Evolutionary conservation across 2,113 vertebrate genomes (phyloP).

Genomic region (Ancistrus triradiatus): DNA sequence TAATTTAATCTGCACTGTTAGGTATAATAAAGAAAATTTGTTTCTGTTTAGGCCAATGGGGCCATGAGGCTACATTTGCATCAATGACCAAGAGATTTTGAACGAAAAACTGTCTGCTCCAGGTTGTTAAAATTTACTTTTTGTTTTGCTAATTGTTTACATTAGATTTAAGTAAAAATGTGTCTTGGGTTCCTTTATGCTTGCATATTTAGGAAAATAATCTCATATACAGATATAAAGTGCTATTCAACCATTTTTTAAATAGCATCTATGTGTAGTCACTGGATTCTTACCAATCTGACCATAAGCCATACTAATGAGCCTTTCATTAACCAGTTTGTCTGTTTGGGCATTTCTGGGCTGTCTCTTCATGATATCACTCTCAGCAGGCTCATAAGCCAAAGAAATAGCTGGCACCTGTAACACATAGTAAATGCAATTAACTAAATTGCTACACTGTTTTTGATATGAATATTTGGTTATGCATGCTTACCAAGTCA

Average conservation of each 20-base stretch:
- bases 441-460: too few species aligned
- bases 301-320: conserved; percentile 92
- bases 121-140: too few species aligned
- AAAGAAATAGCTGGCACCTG: conserved; percentile 91
- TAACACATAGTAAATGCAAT: background rate
- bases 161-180: too few species aligned
- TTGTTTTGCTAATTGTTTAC: too few species aligned
- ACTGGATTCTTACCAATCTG: conserved; percentile 75
- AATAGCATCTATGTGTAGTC: background rate
- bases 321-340: conserved; percentile 86
- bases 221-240: background rate
- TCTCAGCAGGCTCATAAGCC: conserved; percentile 89
- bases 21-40: too few species aligned
- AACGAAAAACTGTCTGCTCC: too few species aligned
- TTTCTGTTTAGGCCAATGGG: too few species aligned
- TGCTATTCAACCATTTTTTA: too few species aligned
- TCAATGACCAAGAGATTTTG: too few species aligned
- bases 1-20: too few species aligned
- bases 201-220: background rate
- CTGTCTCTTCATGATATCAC: conserved; percentile 95
- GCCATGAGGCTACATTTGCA: too few species aligned
- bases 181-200: too few species aligned
- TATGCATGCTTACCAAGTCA: conserved; percentile 78
- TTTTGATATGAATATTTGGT: background rate
- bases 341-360: conserved; percentile 84